Conservation (phyloP, 2,797 vertebrate species). For the Natrix natrix region DNA sequence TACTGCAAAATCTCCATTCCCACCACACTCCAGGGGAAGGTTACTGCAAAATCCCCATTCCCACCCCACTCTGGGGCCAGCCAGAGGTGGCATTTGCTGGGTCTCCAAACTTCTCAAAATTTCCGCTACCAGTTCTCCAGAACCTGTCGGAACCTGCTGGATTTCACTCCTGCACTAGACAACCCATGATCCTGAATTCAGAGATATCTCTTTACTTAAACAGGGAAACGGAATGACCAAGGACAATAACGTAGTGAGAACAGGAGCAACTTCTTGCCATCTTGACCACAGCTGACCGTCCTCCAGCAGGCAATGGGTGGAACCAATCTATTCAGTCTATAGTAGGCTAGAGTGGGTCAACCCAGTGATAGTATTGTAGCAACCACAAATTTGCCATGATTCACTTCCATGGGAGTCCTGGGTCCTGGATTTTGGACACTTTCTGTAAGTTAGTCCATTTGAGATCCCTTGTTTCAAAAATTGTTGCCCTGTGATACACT, state of each 20-base stretch:
- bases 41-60: too few species aligned
- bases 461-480: neutral
- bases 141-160: too few species aligned
- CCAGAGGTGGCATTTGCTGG: too few species aligned
- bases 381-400: neutral
- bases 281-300: neutral
- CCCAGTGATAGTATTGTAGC: neutral
- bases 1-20: too few species aligned
- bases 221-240: neutral
- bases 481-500: neutral
- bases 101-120: too few species aligned
- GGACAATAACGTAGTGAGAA: neutral
- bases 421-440: neutral
- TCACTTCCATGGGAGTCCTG: neutral
- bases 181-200: neutral
- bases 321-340: neutral
- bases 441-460: neutral
- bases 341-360: neutral
- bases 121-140: too few species aligned
- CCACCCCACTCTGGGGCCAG: too few species aligned
- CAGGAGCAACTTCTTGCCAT: neutral
- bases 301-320: neutral
- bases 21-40: too few species aligned
- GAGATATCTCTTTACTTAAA: neutral
- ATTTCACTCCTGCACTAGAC: neutral